Evolutionary conservation across 2,113 vertebrate species (phyloP), one percentile per base, ranked within the genome.

Genomic region (Aythya baeri): DNA sequence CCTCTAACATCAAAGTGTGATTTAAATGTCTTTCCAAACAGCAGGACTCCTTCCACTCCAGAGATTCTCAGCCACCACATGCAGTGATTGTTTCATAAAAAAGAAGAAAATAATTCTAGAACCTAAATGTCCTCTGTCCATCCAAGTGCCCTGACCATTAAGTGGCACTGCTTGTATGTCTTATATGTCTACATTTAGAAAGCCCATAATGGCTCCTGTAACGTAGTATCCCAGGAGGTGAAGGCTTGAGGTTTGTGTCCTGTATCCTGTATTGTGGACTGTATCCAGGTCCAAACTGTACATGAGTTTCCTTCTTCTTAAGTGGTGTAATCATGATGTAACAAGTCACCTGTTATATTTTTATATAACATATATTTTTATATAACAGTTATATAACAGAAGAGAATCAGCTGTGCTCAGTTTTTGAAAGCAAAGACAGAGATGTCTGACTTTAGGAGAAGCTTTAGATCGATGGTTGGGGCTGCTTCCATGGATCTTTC

Each of bases 161-260:
- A 59, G 2, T 5, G n/a, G 1, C 9, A 59, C 7, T 14, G 20
- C 8, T 57, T 36, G 7, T 12, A 8, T 3, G 4, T 58, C n/a
- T 54, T 73, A 21, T 32, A 65, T 66, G 61, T 70, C n/a, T 63
- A 18, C 31, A 67, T 32, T 18, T 4, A 14, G 77, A 94, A n/a
- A 61, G 3, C 4, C 7, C 7, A 18, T 5, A 62, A 25, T 23
- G 26, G 9, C 7, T 43, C 68, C 34, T 70, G 16, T 68, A 23
- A 41, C 2, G 3, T 20, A 32, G 27, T 27, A 11, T 34, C 25
- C 21, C 1, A 1, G 10, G 17, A 80, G 6, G 1, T 32, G 17
- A 68, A 86, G 4, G 3, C 57, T 89, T 57, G 14, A 83, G 16
- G 29, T 58, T 86, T 83, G 18, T 38, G 11, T 36, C 76, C 27